Base-by-base conservation (phyloP, 2,113 vertebrate species). In the Seriola rivoliana region DNA sequence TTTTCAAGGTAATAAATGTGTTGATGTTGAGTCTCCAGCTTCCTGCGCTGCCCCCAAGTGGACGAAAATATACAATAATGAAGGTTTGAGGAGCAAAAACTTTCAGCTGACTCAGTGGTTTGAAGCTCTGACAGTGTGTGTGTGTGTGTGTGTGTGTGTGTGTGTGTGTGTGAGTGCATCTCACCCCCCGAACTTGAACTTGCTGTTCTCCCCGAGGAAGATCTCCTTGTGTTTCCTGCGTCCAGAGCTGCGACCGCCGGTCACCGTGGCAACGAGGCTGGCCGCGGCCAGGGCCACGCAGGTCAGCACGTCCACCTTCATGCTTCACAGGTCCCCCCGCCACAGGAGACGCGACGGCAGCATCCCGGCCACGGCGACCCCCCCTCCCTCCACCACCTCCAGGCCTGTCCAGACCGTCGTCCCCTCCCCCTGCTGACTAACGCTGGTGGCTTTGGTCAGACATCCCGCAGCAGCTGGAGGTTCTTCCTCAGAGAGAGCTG, bases 131-230 rank as follows among this genome's bases (percentile, higher is more conserved):
- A 58, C 0, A 7, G 34, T 13, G 44, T 64, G 54, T 40, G 8
- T 42, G 10, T 10, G 16, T 14, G 36, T 50, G 71, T 62, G 16
- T 50, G 71, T 58, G 16, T 29, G 19, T 12, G 23, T 60, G 50
- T 16, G 10, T 4, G 42, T 74, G 78, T 62, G 16, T 36, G 0
- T 40, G 3, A 12, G 42, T 29, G 66, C 0, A 23, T n/a, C 93
- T 92, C 82, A 95, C 94, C 94, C 89, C 88, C 93, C 93, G 16
- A 94, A 93, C 88, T 91, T 91, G 91, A 94, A 93, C 85, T 92
- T 94, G 88, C 90, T 93, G 80, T 93, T 91, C 21, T 94, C 94
- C n/a, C 91, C 92, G 4, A 94, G 77, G 54, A 91, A 92, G 5
- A 95, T 86, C 73, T 94, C 93, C 70, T 93, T 93, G 84, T 94